phyloP scores from a whole-genome alignment of 2,113 vertebrate species.

The Scophthalmus maximus region DNA sequence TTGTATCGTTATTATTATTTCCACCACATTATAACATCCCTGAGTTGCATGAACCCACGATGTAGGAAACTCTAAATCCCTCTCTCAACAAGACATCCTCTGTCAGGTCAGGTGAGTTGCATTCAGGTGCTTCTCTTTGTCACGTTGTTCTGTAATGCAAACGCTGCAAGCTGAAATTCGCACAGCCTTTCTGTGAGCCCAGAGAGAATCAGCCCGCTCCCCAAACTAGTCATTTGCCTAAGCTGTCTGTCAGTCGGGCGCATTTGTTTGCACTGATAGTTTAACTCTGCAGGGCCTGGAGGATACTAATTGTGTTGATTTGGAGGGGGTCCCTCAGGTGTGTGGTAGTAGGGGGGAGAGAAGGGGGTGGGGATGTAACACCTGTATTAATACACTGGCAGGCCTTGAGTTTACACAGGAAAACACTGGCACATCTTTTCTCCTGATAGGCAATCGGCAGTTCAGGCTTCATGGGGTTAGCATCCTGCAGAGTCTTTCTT shows the following conservation, averaged over 20 bases:
- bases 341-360: conserved; percentile 34
- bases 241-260: conserved; percentile 67
- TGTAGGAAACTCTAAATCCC: conserved; percentile 42
- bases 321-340: conserved; percentile 75
- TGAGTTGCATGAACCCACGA: conserved; percentile 24
- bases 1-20: conserved; percentile 21
- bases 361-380: conserved; percentile 29
- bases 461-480: conserved; percentile 66
- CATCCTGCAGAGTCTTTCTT: conserved; percentile 78
- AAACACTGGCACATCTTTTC: conserved; percentile 67
- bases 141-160: conserved; percentile 68
- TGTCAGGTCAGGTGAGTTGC: conserved; percentile 56
- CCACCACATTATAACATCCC: conserved; percentile 11
- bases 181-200: conserved; percentile 53
- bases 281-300: conserved; percentile 68
- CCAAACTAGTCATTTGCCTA: conserved; percentile 73
- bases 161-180: conserved; percentile 58
- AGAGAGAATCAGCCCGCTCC: conserved; percentile 50
- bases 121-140: conserved; percentile 63
- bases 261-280: conserved; percentile 74
- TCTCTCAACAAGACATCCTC: conserved; percentile 32
- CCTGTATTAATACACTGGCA: conserved; percentile 65
- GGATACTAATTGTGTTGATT: conserved; percentile 74
- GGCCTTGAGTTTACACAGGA: conserved; percentile 58
- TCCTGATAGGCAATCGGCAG: conserved; percentile 64